A percentile compares a stretch with the other conserved stretches of the same genome.
phyloP scores from a whole-genome alignment of 2,113 vertebrate species.

The Myrmophylax atrothorax region DNA sequence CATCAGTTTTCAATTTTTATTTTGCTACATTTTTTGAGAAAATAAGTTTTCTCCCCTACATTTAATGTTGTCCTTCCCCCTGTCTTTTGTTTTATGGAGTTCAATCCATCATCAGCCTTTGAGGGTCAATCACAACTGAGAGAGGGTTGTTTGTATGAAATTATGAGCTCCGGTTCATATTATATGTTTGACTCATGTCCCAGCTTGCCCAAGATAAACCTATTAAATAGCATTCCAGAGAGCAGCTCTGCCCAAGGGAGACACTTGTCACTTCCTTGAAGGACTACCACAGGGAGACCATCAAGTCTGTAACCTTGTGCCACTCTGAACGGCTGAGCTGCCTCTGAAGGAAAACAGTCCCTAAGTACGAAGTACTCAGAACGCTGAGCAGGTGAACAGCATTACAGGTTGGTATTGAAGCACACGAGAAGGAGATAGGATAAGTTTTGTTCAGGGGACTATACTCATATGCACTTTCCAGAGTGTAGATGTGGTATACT shows the following conservation, averaged over 20 bases:
- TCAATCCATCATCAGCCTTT: background rate
- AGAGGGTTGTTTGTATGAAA: background rate
- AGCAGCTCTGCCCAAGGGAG: conserved; percentile 39
- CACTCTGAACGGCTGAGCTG: background rate
- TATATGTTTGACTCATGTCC: conserved; percentile 7
- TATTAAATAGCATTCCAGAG: conserved; percentile 56
- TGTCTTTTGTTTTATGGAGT: background rate
- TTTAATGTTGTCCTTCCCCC: background rate
- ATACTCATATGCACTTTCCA: background rate
- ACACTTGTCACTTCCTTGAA: background rate
- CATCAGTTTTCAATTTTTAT: background rate
- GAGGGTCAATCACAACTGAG: background rate
- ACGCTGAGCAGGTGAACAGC: background rate
- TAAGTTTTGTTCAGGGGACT: background rate
- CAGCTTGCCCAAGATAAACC: conserved; percentile 50
- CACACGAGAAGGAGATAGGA: background rate
- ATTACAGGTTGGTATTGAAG: background rate
- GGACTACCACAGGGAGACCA: background rate
- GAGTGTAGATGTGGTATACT: background rate
- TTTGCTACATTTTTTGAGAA: background rate
- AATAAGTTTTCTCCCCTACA: background rate
- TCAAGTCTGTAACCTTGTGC: background rate
- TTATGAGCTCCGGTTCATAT: background rate
- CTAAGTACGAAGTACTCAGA: rapidly evolving
- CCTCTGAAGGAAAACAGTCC: background rate